Evolutionary conservation across 2,797 vertebrate genomes (phyloP).

Genomic region (Threskiornis aethiopicus): DNA sequence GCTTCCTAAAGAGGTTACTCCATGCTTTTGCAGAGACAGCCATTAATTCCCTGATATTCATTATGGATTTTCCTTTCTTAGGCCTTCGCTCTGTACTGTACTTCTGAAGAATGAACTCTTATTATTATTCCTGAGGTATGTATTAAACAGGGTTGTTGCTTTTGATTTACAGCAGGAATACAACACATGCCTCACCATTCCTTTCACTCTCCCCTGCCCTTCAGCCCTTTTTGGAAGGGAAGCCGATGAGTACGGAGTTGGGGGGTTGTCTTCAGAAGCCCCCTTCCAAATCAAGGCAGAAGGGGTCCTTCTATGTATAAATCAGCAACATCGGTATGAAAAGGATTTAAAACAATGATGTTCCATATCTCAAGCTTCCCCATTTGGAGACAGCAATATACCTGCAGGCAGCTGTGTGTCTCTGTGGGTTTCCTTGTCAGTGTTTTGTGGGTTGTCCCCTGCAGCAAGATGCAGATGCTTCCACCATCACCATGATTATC

Average conservation of each 20-base stretch:
- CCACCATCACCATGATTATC: background rate
- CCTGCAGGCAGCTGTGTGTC: background rate
- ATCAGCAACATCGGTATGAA: background rate
- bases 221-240: background rate
- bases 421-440: accelerated
- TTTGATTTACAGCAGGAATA: background rate
- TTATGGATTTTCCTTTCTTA: background rate
- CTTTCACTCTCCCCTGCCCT: background rate
- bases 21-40: background rate
- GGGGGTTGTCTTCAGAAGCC: background rate
- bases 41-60: background rate
- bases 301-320: background rate
- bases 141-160: background rate
- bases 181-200: accelerated
- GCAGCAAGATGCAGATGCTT: background rate
- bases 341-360: background rate
- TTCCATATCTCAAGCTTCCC: background rate
- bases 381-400: background rate
- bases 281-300: background rate
- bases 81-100: background rate
- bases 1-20: background rate
- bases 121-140: background rate
- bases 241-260: accelerated
- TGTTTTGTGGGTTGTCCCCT: background rate
- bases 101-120: background rate